Percentiles rank a stretch among this genome's conserved stretches.
Evolutionary conservation across 2,113 vertebrate species (phyloP).

Genomic region (Raja brachyura): DNA sequence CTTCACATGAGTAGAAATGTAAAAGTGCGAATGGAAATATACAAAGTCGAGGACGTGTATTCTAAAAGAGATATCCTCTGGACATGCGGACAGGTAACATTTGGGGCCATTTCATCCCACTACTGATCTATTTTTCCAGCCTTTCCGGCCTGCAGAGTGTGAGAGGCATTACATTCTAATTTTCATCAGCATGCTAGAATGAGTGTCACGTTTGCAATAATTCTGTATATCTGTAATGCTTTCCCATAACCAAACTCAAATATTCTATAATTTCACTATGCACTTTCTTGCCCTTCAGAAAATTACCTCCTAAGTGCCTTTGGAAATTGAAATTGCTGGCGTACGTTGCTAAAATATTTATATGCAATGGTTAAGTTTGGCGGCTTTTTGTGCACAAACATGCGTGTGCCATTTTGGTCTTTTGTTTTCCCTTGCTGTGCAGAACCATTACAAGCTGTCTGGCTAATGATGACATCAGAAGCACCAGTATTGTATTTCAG

Average conservation of each 20-base stretch:
- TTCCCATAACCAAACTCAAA: not conserved
- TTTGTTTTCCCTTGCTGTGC: not conserved
- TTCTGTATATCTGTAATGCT: not conserved
- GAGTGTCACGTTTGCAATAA: not conserved
- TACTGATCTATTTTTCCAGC: not conserved
- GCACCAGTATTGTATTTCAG: not conserved
- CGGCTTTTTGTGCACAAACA: not conserved
- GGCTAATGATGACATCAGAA: not conserved
- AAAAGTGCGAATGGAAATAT: too few species aligned
- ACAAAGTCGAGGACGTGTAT: not conserved
- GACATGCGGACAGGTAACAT: not conserved
- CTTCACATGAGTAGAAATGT: not conserved
- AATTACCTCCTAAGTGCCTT: conserved; percentile 22
- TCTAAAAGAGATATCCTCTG: not conserved
- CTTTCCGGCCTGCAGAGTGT: not conserved
- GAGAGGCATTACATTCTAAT: not conserved
- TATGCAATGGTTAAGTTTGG: not conserved
- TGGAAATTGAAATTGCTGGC: conserved; percentile 2
- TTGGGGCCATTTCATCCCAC: not conserved
- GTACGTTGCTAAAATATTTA: conserved; percentile 29
- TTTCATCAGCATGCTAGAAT: not conserved
- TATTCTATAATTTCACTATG: not conserved
- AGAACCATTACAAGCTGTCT: not conserved
- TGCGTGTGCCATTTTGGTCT: not conserved
- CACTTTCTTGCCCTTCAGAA: not conserved